Conservation (phyloP, 1,140 invertebrate species). For the Drosophila truncata region DNA sequence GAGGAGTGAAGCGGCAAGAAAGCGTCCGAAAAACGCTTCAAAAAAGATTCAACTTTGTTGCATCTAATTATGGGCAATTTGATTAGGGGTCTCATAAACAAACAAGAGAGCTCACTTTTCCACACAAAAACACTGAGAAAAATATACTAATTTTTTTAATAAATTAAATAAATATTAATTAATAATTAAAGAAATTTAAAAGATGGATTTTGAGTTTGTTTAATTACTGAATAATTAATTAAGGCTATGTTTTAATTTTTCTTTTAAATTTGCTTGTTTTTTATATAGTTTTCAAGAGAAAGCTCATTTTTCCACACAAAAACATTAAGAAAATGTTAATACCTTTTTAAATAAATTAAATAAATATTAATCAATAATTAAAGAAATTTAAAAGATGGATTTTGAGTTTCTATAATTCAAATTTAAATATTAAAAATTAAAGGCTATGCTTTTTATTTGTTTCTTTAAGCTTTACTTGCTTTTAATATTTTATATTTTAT, state of each 20-base stretch:
- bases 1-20: neutral
- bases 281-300: too few relatives aligned
- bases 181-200: neutral
- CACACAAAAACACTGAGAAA: constrained; percentile 10
- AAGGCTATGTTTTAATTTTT: too few relatives aligned
- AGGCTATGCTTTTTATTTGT: neutral
- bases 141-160: too few relatives aligned
- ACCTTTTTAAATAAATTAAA: neutral
- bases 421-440: neutral
- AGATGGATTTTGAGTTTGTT: neutral
- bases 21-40: constrained; percentile 35
- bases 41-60: constrained; percentile 59
- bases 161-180: too few relatives aligned
- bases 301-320: constrained; percentile 8
- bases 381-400: neutral
- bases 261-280: too few relatives aligned
- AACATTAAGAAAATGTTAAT: neutral
- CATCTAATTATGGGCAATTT: constrained; percentile 74
- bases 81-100: constrained; percentile 62
- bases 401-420: too few relatives aligned
- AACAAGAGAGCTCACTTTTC: constrained; percentile 33
- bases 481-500: too few relatives aligned
- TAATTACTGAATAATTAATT: too few relatives aligned
- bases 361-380: too few relatives aligned
- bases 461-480: neutral